These are phyloP conservation scores for Corythornis vintsioides DNA, from an alignment of 2,113 vertebrate species.

Conservation along the genomic window DNA sequence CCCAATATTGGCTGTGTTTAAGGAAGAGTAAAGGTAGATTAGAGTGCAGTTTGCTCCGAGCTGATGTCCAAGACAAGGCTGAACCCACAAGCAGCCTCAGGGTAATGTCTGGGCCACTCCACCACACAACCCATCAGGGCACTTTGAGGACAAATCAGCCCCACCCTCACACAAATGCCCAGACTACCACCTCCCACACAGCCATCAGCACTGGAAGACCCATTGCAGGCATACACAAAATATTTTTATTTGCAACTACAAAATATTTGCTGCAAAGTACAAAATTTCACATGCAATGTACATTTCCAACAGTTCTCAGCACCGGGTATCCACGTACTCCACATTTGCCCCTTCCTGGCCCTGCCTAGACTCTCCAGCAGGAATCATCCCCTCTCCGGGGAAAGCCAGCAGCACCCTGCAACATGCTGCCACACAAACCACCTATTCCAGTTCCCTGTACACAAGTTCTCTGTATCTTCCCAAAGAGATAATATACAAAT, in stretches of 20 bases:
- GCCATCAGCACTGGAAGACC: background rate
- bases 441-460: background rate
- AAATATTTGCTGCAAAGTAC: background rate
- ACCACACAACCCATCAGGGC: background rate
- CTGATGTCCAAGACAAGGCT: background rate
- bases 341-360: accelerated
- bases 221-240: accelerated
- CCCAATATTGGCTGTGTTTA: background rate
- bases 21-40: background rate
- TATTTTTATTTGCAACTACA: background rate
- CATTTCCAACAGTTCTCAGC: background rate
- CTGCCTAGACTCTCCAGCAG: background rate
- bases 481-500: background rate
- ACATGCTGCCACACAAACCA: background rate
- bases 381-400: background rate
- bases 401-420: background rate
- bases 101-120: background rate
- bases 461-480: background rate
- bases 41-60: background rate
- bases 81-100: background rate
- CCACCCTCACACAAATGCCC: background rate
- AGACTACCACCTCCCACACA: background rate
- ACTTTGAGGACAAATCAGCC: background rate
- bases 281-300: background rate
- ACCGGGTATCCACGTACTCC: accelerated